Conservation (phyloP, 1,140 invertebrate species). For the Micrasema longulum region DNA sequence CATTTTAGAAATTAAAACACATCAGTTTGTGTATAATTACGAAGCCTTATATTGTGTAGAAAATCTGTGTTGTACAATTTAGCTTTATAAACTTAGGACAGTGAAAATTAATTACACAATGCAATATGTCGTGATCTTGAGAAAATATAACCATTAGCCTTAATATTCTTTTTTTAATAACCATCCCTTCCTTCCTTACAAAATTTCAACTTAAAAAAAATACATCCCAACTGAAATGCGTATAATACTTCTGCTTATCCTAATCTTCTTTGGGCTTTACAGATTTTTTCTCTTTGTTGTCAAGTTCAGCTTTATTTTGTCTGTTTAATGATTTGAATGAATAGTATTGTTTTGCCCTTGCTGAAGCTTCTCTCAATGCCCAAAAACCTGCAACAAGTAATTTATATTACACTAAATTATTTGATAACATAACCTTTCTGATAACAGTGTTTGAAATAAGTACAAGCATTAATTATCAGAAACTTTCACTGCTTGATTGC, state of each 20-base stretch:
- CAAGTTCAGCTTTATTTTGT: background rate
- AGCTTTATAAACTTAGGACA: constrained; percentile 32
- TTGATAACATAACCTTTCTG: no score
- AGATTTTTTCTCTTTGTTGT: constrained; percentile 22
- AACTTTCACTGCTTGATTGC: no score
- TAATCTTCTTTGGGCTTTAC: background rate
- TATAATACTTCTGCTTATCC: background rate
- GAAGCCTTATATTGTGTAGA: constrained; percentile 34
- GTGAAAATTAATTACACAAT: constrained; percentile 11
- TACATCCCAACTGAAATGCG: no score
- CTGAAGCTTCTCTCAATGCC: constrained; percentile 72
- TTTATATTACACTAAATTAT: no score
- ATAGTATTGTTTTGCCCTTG: constrained; percentile 62
- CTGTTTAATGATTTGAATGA: constrained; percentile 42
- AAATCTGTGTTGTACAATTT: constrained; percentile 27
- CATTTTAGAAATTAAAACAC: no score
- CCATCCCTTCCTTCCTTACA: background rate
- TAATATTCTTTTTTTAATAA: constrained; percentile 4
- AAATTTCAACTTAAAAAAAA: no score
- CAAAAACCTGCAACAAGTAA: constrained; percentile 65
- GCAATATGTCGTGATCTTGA: constrained; percentile 15
- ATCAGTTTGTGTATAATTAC: constrained; percentile 22
- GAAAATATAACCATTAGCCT: constrained; percentile 28
- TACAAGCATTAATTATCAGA: no score
- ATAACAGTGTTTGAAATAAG: no score